Conservation (phyloP, 2,888 invertebrate species). For the Timandra comae region DNA sequence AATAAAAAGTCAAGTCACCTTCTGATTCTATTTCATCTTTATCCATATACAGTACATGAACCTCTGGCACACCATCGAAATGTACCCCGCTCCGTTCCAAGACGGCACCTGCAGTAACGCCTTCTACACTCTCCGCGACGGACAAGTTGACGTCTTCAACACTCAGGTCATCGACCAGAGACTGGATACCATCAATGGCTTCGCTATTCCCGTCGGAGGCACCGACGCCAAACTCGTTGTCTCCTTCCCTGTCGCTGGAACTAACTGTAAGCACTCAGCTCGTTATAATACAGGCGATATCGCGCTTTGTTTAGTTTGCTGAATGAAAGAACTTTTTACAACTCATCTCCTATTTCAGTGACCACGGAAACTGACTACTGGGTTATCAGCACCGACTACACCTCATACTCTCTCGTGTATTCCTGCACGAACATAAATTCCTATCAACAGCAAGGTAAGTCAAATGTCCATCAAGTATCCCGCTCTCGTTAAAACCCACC, state of each 20-base stretch:
- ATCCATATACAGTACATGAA: conserved; percentile 43
- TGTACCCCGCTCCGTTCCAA: conserved; percentile 55
- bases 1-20: not conserved
- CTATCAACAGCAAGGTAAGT: conserved; percentile 60
- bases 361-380: conserved; percentile 62
- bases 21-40: no score
- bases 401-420: conserved; percentile 79
- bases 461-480: not conserved
- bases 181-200: conserved; percentile 40
- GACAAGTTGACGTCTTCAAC: conserved; percentile 40
- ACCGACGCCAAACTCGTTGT: conserved; percentile 40
- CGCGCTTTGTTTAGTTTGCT: no score
- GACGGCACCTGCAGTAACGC: conserved; percentile 50
- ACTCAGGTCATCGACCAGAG: conserved; percentile 48
- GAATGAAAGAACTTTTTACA: conserved; percentile 3
- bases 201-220: conserved; percentile 39
- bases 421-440: conserved; percentile 75
- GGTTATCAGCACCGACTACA: conserved; percentile 81
- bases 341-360: conserved; percentile 42
- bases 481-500: no score
- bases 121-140: conserved; percentile 30
- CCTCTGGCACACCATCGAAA: conserved; percentile 52
- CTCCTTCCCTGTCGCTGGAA: conserved; percentile 14
- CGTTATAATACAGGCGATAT: no score
- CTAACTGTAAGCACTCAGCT: not conserved